phyloP scores from a whole-genome alignment of 2,888 invertebrate species.

The Bugulina stolonifera region DNA sequence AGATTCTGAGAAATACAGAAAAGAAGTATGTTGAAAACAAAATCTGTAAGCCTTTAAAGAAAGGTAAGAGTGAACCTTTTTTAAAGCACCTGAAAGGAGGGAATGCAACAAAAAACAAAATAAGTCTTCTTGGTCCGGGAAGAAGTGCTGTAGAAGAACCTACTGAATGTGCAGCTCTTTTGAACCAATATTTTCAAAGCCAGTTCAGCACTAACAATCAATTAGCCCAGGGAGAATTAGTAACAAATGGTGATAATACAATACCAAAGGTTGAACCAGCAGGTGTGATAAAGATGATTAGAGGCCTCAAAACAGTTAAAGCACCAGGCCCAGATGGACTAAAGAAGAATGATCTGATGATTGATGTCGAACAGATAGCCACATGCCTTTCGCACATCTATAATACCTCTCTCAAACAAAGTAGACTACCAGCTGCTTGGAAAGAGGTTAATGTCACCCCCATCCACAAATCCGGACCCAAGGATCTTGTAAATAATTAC shows the following conservation, averaged over 20 bases:
- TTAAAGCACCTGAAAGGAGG: background rate
- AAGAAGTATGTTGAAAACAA: background rate
- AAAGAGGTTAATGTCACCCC: no score
- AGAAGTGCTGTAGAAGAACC: background rate
- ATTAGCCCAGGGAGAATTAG: background rate
- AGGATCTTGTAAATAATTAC: no score
- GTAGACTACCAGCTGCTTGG: no score
- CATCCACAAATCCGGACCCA: no score
- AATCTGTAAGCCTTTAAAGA: background rate
- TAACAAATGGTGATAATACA: background rate
- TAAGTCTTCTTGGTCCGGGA: background rate
- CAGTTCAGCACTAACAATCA: background rate
- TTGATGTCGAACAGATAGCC: no score
- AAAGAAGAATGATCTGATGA: no score
- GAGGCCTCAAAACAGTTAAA: background rate
- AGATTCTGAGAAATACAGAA: background rate
- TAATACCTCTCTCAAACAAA: no score
- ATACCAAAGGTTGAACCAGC: background rate
- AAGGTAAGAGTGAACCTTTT: conserved; percentile 4
- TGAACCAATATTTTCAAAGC: background rate
- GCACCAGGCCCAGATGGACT: background rate
- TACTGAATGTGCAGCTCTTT: background rate
- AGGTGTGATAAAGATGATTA: background rate
- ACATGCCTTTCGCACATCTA: no score
- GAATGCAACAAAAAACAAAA: background rate